A percentile compares a stretch with the other conserved stretches of the same genome.
Evolutionary conservation across 2,888 invertebrate species (phyloP).

Genomic region (Platerodrilus igneus): DNA sequence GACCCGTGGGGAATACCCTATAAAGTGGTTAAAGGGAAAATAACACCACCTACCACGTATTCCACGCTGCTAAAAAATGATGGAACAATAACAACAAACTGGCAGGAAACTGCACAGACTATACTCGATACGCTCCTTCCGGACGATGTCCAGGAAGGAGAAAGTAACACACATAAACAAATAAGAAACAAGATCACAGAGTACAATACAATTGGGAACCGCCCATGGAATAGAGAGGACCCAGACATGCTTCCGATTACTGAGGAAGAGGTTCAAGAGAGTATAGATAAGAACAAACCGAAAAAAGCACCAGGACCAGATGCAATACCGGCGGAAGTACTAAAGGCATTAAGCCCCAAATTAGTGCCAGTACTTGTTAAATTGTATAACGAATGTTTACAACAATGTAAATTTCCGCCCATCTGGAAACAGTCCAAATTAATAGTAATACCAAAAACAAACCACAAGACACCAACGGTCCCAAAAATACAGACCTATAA

Average conservation of each 20-base stretch:
- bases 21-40: constrained; percentile 4
- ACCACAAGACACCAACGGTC: neutral
- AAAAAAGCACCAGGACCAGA: constrained; percentile 14
- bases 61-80: constrained; percentile 8
- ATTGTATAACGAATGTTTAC: constrained; percentile 19
- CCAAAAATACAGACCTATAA: constrained; percentile 5
- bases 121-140: constrained; percentile 14
- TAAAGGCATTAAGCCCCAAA: neutral
- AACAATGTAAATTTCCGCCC: constrained; percentile 9
- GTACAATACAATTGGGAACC: neutral
- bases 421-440: constrained; percentile 14
- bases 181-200: constrained; percentile 3
- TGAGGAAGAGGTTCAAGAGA: neutral
- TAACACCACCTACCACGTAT: constrained; percentile 5
- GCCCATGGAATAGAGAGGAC: no score
- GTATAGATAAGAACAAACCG: neutral
- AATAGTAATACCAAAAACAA: constrained; percentile 9
- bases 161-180: neutral
- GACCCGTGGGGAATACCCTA: constrained; percentile 1
- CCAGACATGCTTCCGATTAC: neutral
- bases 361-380: neutral
- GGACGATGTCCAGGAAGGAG: constrained; percentile 5
- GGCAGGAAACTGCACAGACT: constrained; percentile 11
- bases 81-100: constrained; percentile 6
- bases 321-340: constrained; percentile 7